Base-by-base conservation (phyloP, 2,888 invertebrate genomes). In the Siphlonurus alternatus region DNA sequence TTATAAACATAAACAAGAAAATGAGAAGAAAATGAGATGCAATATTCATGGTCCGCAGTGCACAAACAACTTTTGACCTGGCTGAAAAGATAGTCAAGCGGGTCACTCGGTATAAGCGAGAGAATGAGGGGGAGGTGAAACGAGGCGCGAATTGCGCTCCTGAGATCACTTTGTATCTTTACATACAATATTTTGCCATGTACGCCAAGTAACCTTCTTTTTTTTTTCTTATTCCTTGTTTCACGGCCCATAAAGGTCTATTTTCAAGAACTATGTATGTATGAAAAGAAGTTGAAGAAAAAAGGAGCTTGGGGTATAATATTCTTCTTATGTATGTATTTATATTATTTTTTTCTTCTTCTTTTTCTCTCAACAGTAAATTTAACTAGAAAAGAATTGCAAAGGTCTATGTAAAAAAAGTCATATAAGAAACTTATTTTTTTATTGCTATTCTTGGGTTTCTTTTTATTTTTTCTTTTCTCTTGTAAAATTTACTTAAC, bases 111-210 rank as follows among this genome's bases (percentile, higher is more conserved):
- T 15, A 38, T 15, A 38, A 38, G 38, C 38, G 15, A 38, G 38
- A 5, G 15, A 38, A 15, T 15, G 15, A 38, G 38, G 5, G 38
- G 15, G n/a, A n/a, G n/a, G 38, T 15, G 7, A 38, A 38, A 15
- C 38, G 38, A 56, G 7, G 22, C 56, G 56, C 7, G 5, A 56
- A 56, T 56, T 22, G 56, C 7, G 7, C 56, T 56, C 56, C 19
- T 22, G 56, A 56, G 56, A 56, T 56, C 56, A 56, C n/a, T 56
- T 56, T n/a, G 56, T 20, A 56, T 56, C 19, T n/a, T 56, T 56
- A 38, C 38, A 38, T 38, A 38, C 38, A 38, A 38, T 38, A 38
- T 38, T 38, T 56, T n/a, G 56, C 56, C 38, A 38, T 10, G 38
- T 10, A 38, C 5, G 38, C 38, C n/a, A 38, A 38, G 38, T 38